Evolutionary conservation across 2,797 vertebrate species (phyloP).

Genomic region (Microctenopoma lineatum): DNA sequence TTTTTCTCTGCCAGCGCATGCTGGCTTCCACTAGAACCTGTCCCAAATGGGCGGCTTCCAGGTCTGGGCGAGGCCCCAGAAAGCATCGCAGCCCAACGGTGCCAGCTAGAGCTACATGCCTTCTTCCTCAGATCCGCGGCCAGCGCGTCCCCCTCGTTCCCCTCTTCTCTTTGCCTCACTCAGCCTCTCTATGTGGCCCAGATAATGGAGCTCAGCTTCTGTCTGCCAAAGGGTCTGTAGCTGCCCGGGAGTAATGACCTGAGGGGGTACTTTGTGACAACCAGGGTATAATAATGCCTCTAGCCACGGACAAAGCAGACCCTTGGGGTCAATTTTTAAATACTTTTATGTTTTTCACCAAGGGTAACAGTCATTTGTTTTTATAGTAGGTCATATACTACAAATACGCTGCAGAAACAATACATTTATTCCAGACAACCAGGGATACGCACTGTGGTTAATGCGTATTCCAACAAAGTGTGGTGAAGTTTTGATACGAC

Average conservation of each 20-base stretch:
- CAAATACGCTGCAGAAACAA: constrained; percentile 49
- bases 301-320: constrained; percentile 87
- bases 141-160: constrained; percentile 71
- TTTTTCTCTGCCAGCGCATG: constrained; percentile 77
- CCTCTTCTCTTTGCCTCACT: constrained; percentile 65
- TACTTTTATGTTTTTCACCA: constrained; percentile 86
- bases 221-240: constrained; percentile 83
- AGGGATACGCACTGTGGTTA: constrained; percentile 36
- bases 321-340: constrained; percentile 89
- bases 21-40: constrained; percentile 66
- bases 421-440: constrained; percentile 53
- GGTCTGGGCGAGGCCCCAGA: constrained; percentile 70
- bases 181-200: constrained; percentile 76
- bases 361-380: constrained; percentile 83
- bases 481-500: constrained; percentile 36
- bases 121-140: constrained; percentile 77
- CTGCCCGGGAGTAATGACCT: constrained; percentile 87
- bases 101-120: constrained; percentile 58
- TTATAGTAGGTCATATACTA: constrained; percentile 72
- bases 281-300: constrained; percentile 87
- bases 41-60: constrained; percentile 78
- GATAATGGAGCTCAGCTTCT: constrained; percentile 84
- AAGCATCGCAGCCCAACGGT: constrained; percentile 70
- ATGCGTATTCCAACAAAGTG: constrained; percentile 55
- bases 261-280: constrained; percentile 87